Evolutionary conservation across 1,140 invertebrate genomes (phyloP).

Genomic region (Listronotus bonariensis): DNA sequence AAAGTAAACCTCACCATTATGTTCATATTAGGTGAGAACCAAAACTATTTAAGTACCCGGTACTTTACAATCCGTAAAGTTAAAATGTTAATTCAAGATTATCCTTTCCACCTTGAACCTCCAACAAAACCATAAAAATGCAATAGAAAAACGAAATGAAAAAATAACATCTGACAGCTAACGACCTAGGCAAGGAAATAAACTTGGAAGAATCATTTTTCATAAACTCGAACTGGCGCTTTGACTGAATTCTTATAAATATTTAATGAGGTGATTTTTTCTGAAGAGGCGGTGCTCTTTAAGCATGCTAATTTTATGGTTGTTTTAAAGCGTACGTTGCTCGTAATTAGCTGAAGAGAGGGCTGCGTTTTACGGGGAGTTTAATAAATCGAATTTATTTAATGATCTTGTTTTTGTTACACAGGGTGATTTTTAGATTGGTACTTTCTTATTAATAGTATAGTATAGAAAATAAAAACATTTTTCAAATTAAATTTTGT

Average conservation of each 20-base stretch:
- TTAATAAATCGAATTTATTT: constrained; percentile 27
- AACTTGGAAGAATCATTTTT: constrained; percentile 39
- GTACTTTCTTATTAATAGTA: no score
- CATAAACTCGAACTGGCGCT: constrained; percentile 32
- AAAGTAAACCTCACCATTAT: no score
- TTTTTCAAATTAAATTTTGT: no score
- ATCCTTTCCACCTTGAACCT: constrained; percentile 1
- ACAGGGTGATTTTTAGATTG: no score
- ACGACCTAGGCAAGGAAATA: constrained; percentile 39
- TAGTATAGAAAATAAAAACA: no score
- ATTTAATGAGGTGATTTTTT: constrained; percentile 38
- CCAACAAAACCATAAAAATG: constrained; percentile 17
- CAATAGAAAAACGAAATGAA: constrained; percentile 21
- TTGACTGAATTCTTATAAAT: constrained; percentile 33
- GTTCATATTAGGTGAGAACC: no score
- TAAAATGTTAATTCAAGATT: background rate
- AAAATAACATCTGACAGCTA: constrained; percentile 39
- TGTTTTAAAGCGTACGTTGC: constrained; percentile 32
- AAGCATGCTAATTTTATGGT: constrained; percentile 38
- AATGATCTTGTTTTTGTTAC: background rate
- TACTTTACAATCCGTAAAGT: background rate
- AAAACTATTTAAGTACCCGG: no score
- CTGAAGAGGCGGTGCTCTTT: constrained; percentile 29
- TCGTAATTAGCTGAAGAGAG: constrained; percentile 28
- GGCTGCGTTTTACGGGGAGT: constrained; percentile 15